Base-by-base conservation (phyloP, 1,140 invertebrate species). In the Tetragonula clypearis region DNA sequence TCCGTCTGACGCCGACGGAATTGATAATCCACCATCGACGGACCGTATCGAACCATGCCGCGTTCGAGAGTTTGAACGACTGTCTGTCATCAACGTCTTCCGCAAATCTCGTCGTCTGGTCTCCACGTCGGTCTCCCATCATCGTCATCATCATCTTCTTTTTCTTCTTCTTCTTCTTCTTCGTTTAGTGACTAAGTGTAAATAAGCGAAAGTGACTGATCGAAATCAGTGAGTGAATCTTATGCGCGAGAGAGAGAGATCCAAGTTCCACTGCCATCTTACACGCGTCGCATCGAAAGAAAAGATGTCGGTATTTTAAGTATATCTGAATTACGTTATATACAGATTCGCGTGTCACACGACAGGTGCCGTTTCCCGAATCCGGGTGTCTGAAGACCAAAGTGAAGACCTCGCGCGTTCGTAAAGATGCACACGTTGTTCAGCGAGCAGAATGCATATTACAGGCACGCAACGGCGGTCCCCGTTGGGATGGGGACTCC, bases 341-440 rank as follows among this genome's bases (percentile, higher is more conserved):
- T 12, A 9, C 12, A 73, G 17, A n/a, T 73, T 53, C 8, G 19
- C 26, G 30, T 68, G 30, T 19, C 17, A 9, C 26, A 30, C 17
- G 1, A 15, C 26, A 26, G n/a, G 6, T 15, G n/a, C 15, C n/a
- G 15, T 14, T 26, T n/a, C n/a, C 23, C 2, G 1, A n/a, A 30
- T 30, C 30, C 30, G 35, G 35, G 58, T 62, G 60, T 62, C 23
- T 62, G 12, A 62, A 60, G 21, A 23, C 60, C 23, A 2, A 62
- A 12, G 1, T 5, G 8, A 41, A 41, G 30, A 30, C 30, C 41
- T 41, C 41, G 17, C 15, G 26, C 9, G n/a, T 6, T 21, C 14
- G 14, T 19, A 56, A 94, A 91, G 66, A 98, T 98, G 98, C 98
- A 98, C 93, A 97, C 98, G 74, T 95, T 98, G 85, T 98, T 98